Percentiles rank a stretch among this genome's conserved stretches.
Conservation (phyloP, 2,888 invertebrate species). For the Taphrorychus bicolor region DNA sequence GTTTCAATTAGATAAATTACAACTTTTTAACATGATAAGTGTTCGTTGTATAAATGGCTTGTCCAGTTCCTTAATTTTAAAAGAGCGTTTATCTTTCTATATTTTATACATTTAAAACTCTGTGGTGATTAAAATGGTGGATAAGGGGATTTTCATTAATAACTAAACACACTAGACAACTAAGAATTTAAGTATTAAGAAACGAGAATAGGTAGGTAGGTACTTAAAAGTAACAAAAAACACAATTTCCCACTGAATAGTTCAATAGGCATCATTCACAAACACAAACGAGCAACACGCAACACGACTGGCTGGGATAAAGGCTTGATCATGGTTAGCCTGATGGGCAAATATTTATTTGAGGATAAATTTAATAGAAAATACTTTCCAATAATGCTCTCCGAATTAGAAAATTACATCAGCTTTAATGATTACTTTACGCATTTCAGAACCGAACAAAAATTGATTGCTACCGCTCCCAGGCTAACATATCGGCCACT, state of each 20-base stretch:
- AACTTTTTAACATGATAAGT: background rate
- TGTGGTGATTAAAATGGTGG: too few species aligned
- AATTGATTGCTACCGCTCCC: slow-evolving; percentile 24
- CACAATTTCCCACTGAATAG: too few species aligned
- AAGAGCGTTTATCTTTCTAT: too few species aligned
- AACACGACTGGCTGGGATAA: background rate
- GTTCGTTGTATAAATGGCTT: background rate
- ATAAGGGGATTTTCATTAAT: too few species aligned
- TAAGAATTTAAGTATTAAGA: too few species aligned
- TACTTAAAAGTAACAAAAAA: too few species aligned
- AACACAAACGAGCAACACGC: background rate
- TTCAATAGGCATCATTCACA: too few species aligned
- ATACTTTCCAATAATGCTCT: background rate
- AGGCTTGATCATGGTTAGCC: background rate
- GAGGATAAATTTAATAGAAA: background rate
- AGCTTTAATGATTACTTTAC: background rate
- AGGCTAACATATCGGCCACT: slow-evolving; percentile 15
- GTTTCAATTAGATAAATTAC: background rate
- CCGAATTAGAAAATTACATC: slow-evolving; percentile 11
- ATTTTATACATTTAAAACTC: too few species aligned
- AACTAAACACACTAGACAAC: too few species aligned
- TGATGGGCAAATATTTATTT: background rate
- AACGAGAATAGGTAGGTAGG: too few species aligned
- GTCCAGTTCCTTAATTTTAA: too few species aligned
- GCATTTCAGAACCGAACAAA: slow-evolving; percentile 6